Evolutionary conservation across 2,797 vertebrate genomes (phyloP).

Genomic region (Gadopsis bispinosus): DNA sequence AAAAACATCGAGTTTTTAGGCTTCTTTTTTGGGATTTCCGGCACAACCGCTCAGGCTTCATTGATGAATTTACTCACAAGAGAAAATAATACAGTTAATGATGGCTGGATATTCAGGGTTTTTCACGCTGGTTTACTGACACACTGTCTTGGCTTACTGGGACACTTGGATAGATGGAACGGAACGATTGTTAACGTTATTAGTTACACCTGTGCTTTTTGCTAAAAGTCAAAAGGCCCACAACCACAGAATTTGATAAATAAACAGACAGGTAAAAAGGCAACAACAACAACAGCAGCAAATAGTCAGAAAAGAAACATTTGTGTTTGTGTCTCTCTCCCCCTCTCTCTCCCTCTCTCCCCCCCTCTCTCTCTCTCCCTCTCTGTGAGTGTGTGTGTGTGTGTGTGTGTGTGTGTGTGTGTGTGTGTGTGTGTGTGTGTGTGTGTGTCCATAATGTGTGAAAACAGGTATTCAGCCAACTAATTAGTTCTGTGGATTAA

Average conservation of each 20-base stretch:
- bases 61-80: too few relatives aligned
- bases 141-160: neutral
- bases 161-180: neutral
- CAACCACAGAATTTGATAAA: neutral
- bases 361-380: too few relatives aligned
- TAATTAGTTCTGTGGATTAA: constrained; percentile 81
- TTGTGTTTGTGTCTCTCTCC: too few relatives aligned
- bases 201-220: neutral
- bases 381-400: too few relatives aligned
- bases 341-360: too few relatives aligned
- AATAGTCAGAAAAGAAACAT: neutral
- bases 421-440: constrained; percentile 8
- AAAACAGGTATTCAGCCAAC: constrained; percentile 68
- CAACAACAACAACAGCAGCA: neutral
- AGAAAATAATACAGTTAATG: neutral
- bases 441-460: constrained; percentile 16
- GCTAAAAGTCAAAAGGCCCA: neutral
- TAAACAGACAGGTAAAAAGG: neutral
- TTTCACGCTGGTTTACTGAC: too few relatives aligned
- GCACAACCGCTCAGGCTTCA: neutral
- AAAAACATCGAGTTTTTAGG: neutral
- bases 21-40: neutral
- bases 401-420: neutral
- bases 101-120: neutral
- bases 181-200: neutral